These are phyloP conservation scores for Villa cingulata DNA, from an alignment of 2,888 invertebrate species.

Conservation along the genomic window DNA sequence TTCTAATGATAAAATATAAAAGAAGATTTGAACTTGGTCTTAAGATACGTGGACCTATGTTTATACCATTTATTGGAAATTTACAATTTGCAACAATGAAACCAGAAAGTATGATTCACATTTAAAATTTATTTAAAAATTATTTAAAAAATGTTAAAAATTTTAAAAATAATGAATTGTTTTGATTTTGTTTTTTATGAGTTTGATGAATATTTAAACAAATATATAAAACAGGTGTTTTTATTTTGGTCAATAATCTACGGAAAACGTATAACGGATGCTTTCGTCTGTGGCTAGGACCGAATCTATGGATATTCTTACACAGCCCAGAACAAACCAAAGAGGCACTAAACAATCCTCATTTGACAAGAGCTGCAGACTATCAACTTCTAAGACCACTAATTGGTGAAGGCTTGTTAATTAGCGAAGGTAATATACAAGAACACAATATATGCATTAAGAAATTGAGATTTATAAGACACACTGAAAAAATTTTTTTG, in stretches of 20 bases:
- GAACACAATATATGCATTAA: too few species aligned
- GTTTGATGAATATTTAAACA: too few species aligned
- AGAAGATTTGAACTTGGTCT: constrained; percentile 15
- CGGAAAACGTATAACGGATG: constrained; percentile 22
- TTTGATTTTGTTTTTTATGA: too few species aligned
- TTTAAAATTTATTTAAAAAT: too few species aligned
- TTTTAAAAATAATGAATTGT: too few species aligned
- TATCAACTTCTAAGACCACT: constrained; percentile 26
- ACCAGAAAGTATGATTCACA: constrained; percentile 30
- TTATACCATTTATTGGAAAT: constrained; percentile 29
- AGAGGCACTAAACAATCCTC: constrained; percentile 25
- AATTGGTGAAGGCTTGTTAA: constrained; percentile 29
- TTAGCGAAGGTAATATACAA: constrained; percentile 24
- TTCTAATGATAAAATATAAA: background rate
- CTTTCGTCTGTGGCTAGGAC: constrained; percentile 30
- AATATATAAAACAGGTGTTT: too few species aligned
- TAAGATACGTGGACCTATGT: constrained; percentile 28
- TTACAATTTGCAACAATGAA: constrained; percentile 27
- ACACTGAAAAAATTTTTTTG: too few species aligned
- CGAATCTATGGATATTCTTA: constrained; percentile 30
- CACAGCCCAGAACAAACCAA: constrained; percentile 27
- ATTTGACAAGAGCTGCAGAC: constrained; percentile 23
- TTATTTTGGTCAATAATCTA: constrained; percentile 20
- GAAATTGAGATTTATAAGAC: too few species aligned
- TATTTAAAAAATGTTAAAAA: too few species aligned